These are phyloP conservation scores for Lepidocolaptes lacrymiger DNA, from an alignment of 2,797 vertebrate species.

Conservation along the genomic window DNA sequence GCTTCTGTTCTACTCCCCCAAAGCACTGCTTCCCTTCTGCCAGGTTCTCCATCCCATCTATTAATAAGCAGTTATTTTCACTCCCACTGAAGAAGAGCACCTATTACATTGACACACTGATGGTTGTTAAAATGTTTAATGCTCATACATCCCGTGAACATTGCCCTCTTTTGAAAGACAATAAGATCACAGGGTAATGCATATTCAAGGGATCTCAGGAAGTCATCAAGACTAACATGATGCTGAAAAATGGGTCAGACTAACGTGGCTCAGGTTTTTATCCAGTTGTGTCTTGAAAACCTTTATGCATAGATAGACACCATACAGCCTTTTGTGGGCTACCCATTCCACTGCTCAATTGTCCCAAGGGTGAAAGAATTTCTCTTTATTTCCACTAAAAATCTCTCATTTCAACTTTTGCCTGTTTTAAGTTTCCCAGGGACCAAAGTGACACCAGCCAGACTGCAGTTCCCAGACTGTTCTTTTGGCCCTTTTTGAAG, in stretches of 20 bases:
- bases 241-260: not conserved
- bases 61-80: not conserved
- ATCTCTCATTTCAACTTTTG: not conserved
- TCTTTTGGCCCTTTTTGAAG: not conserved
- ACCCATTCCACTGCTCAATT: fast-evolving
- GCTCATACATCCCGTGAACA: not conserved
- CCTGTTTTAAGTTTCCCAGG: not conserved
- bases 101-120: not conserved
- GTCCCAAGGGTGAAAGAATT: not conserved
- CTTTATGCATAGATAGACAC: not conserved
- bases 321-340: not conserved
- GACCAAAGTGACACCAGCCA: not conserved
- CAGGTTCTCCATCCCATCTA: not conserved
- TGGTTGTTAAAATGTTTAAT: not conserved
- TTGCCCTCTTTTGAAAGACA: not conserved
- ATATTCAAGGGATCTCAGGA: not conserved
- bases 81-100: not conserved
- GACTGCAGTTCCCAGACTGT: not conserved
- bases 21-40: not conserved
- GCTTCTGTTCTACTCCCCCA: not conserved
- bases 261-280: not conserved
- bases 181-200: not conserved
- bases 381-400: not conserved
- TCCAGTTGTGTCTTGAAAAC: not conserved
- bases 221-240: not conserved